Conservation (phyloP, 2,888 invertebrate genomes). For the Smittia sp. region DNA sequence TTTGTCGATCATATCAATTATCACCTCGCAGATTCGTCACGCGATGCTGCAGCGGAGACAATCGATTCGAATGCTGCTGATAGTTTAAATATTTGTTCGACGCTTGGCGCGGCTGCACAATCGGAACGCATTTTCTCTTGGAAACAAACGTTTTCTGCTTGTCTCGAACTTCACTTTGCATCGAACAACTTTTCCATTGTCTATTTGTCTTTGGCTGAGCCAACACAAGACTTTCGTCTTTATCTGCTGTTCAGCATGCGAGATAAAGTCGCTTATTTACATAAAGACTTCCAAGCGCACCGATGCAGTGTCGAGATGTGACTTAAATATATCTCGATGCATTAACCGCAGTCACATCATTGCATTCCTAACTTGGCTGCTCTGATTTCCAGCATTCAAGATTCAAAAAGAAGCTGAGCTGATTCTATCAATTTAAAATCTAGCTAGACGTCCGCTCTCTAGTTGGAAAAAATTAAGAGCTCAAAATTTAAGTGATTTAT, state of each 20-base stretch:
- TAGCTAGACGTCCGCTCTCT: background rate
- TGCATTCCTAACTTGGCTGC: no score
- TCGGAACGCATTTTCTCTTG: background rate
- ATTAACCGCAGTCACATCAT: no score
- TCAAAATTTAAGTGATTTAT: conserved; percentile 10
- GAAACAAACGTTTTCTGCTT: conserved; percentile 1
- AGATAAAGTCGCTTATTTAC: no score
- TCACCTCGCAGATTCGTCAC: background rate
- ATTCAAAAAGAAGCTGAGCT: background rate
- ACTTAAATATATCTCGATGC: no score
- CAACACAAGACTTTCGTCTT: background rate
- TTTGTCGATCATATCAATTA: background rate
- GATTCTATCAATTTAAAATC: conserved; percentile 2
- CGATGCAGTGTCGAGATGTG: no score
- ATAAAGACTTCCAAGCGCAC: no score
- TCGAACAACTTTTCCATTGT: background rate
- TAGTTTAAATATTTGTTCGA: background rate
- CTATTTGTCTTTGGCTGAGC: background rate
- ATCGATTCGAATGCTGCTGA: background rate
- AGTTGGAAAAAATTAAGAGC: background rate
- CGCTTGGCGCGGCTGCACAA: no score
- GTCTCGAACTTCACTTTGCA: background rate
- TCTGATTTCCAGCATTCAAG: no score
- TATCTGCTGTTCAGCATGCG: no score
- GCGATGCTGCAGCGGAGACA: background rate